phyloP scores from a whole-genome alignment of 2,797 vertebrate genomes.

The Phoxinus dragarum region DNA sequence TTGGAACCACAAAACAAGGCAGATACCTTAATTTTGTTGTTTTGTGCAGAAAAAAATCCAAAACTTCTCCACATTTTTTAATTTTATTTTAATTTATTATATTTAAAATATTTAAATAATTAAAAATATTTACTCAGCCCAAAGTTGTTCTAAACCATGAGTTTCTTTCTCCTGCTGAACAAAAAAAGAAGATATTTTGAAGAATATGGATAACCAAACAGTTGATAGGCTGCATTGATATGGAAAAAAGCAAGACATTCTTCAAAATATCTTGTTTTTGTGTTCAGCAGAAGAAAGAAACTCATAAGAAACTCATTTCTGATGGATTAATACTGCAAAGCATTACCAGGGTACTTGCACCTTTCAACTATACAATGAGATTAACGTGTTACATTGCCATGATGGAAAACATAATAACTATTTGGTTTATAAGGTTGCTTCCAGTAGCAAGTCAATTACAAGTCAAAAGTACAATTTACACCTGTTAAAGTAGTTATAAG shows the following conservation, averaged over 20 bases:
- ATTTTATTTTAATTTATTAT: no score
- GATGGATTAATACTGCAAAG: neutral
- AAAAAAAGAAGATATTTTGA: neutral
- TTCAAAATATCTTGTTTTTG: no score
- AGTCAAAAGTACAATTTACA: constrained; percentile 53
- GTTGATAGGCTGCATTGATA: no score
- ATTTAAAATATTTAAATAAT: no score
- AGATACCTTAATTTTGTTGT: no score
- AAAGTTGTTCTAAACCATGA: neutral
- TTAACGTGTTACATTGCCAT: neutral
- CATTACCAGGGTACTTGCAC: neutral
- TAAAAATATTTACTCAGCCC: neutral
- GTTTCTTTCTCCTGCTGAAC: neutral
- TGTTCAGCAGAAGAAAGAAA: no score
- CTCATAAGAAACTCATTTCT: neutral
- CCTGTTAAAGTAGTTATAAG: constrained; percentile 63
- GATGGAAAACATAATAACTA: constrained; percentile 4
- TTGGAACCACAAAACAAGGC: neutral
- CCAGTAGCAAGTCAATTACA: constrained; percentile 14
- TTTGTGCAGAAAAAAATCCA: no score
- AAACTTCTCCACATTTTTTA: no score
- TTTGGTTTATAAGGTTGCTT: neutral
- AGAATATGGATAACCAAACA: neutral
- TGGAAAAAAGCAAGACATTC: no score
- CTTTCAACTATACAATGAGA: constrained; percentile 16